These are phyloP conservation scores for Pan troglodytes DNA, from an alignment of 2,113 vertebrate genomes.

Conservation along the genomic window DNA sequence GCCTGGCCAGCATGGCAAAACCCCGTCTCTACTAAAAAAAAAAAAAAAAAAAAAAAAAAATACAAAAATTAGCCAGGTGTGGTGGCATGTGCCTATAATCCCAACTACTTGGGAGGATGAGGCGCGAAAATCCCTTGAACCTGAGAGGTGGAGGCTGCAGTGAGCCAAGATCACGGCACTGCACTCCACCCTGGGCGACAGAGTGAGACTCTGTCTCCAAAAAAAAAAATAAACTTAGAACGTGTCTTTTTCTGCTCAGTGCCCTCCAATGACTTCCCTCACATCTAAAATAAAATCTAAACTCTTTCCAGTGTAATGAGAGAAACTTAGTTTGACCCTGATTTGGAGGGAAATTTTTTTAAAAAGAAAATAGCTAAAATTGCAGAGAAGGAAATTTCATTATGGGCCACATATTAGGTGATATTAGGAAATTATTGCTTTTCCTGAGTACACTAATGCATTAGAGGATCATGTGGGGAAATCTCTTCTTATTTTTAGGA, in stretches of 20 bases:
- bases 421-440: not conserved
- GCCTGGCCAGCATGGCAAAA: too few species aligned
- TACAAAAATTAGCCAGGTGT: too few species aligned
- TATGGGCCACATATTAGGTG: not conserved
- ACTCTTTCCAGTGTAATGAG: not conserved
- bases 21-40: too few species aligned
- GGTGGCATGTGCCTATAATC: too few species aligned
- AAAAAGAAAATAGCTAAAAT: not conserved
- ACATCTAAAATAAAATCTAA: slow-evolving; percentile 20
- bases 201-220: too few species aligned
- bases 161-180: too few species aligned
- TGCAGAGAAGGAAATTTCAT: not conserved
- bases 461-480: not conserved
- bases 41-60: too few species aligned
- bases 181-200: too few species aligned
- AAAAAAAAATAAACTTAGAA: not conserved
- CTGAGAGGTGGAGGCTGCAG: too few species aligned
- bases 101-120: too few species aligned
- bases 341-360: not conserved
- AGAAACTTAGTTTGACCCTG: not conserved
- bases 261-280: not conserved
- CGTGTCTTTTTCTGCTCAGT: not conserved
- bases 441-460: not conserved
- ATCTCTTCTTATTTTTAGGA: not conserved
- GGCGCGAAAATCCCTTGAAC: too few species aligned